These are phyloP conservation scores for Equus przewalskii DNA, from an alignment of 2,113 vertebrate species.

Conservation along the genomic window DNA sequence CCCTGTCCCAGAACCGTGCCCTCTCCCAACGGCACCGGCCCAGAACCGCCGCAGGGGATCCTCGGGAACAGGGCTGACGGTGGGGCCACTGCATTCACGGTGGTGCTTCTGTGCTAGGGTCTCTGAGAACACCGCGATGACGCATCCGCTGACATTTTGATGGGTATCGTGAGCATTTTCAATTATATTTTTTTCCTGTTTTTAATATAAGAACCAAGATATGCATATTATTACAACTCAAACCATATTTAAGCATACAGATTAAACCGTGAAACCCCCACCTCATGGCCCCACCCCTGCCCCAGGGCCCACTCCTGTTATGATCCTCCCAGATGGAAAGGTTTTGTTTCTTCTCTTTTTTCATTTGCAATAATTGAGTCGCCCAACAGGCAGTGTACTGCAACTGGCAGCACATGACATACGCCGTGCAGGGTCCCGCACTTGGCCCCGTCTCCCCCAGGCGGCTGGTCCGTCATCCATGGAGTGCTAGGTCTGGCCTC, in stretches of 20 bases:
- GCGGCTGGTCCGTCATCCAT: accelerated
- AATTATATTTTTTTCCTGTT: not conserved
- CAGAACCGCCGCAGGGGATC: accelerated
- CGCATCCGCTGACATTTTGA: not conserved
- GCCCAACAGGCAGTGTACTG: accelerated
- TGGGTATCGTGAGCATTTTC: not conserved
- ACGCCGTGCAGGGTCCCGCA: accelerated
- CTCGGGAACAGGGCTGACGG: not conserved
- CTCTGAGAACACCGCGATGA: not conserved
- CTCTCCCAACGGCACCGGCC: accelerated
- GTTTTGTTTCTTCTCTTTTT: not conserved
- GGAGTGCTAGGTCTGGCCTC: not conserved
- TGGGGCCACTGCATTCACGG: accelerated
- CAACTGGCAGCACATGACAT: accelerated
- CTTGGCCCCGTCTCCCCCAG: not conserved
- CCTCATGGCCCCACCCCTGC: accelerated
- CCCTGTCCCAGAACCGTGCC: accelerated
- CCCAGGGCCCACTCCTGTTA: not conserved
- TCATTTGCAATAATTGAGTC: not conserved
- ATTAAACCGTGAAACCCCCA: not conserved
- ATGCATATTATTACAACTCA: accelerated
- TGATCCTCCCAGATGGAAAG: not conserved
- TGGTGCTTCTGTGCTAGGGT: accelerated
- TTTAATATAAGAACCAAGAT: not conserved
- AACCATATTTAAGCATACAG: accelerated